These are phyloP conservation scores for Hymenopus coronatus DNA, from an alignment of 2,888 invertebrate species.

Conservation along the genomic window DNA sequence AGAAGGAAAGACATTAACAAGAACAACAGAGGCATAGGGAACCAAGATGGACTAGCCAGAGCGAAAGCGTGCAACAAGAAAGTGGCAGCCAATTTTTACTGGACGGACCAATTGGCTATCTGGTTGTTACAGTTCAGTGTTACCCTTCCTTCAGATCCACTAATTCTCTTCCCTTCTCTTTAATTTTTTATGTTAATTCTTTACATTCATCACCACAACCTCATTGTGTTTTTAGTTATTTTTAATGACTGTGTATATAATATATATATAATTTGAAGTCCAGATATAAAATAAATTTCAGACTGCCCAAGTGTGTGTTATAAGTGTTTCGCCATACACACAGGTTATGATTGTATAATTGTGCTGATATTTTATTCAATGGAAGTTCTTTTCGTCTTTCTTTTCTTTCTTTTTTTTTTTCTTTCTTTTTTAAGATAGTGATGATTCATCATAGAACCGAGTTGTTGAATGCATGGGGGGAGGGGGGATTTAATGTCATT, in stretches of 20 bases:
- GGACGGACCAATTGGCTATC: background rate
- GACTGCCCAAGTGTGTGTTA: constrained; percentile 13
- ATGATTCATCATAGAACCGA: background rate
- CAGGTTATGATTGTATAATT: constrained; percentile 12
- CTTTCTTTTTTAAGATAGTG: background rate
- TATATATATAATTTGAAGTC: background rate
- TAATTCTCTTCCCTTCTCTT: background rate
- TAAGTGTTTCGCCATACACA: constrained; percentile 5
- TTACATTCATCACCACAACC: background rate
- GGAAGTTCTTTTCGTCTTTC: background rate
- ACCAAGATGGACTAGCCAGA: constrained; percentile 14
- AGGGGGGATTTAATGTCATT: constrained; percentile 1
- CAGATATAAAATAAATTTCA: background rate
- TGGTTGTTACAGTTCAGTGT: background rate
- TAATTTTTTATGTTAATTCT: background rate
- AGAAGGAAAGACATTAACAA: constrained; percentile 2
- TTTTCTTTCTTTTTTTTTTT: background rate
- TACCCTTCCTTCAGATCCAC: background rate
- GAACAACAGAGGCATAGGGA: background rate
- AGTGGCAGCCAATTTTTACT: background rate
- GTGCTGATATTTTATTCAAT: background rate
- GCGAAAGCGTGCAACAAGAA: background rate
- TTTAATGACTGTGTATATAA: background rate
- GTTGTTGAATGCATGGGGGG: constrained; percentile 6
- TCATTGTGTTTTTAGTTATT: background rate